Evolutionary conservation across 2,888 invertebrate species (phyloP).

Genomic region (Allolobophora icterica): DNA sequence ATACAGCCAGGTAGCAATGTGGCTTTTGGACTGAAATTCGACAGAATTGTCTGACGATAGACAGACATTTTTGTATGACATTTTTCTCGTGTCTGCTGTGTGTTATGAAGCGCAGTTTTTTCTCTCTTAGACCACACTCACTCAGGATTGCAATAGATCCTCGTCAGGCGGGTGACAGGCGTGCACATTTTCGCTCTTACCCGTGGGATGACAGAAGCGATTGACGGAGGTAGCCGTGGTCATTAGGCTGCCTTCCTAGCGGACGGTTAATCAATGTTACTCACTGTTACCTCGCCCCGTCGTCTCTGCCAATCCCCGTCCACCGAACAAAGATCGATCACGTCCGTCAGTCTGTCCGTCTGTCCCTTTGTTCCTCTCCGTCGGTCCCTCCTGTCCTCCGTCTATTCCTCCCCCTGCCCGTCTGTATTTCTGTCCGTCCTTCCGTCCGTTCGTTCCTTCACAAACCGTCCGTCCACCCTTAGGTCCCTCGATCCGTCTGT

Average conservation of each 20-base stretch:
- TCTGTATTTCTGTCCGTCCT: too few relatives aligned
- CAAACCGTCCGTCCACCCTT: neutral
- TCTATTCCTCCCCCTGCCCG: too few relatives aligned
- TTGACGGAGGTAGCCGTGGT: neutral
- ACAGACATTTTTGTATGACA: neutral
- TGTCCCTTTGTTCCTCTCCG: too few relatives aligned
- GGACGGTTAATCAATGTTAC: conserved; percentile 4
- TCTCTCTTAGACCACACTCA: neutral
- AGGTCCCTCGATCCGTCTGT: too few relatives aligned
- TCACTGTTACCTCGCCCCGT: neutral
- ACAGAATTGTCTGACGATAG: too few relatives aligned
- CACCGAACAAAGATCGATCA: neutral
- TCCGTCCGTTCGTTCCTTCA: neutral
- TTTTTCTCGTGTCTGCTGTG: neutral
- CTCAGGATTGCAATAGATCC: too few relatives aligned
- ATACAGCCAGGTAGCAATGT: too few relatives aligned
- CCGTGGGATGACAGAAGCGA: conserved; percentile 7
- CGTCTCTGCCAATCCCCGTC: neutral
- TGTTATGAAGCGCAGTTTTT: neutral
- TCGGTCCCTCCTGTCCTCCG: too few relatives aligned
- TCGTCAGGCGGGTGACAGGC: too few relatives aligned
- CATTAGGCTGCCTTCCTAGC: neutral
- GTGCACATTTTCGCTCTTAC: neutral
- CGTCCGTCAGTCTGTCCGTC: neutral
- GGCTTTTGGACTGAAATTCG: too few relatives aligned